These are phyloP conservation scores for Machimus rusticus DNA, from an alignment of 2,888 invertebrate genomes.

Conservation along the genomic window DNA sequence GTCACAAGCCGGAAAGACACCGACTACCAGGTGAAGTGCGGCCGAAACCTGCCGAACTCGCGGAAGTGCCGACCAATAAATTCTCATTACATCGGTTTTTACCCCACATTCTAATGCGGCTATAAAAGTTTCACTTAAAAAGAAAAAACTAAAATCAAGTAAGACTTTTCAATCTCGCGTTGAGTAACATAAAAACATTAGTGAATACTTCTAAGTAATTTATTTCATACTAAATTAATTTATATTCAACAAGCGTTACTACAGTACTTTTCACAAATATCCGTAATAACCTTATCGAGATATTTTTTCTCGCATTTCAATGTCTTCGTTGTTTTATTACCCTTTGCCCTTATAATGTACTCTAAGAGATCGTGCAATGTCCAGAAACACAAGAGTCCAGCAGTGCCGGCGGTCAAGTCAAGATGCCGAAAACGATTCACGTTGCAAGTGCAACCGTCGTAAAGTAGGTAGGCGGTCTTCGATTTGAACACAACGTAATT, in stretches of 20 bases:
- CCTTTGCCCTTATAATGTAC: conserved; percentile 54
- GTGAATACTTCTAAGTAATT: neutral
- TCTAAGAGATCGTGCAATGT: conserved; percentile 53
- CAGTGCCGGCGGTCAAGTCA: conserved; percentile 58
- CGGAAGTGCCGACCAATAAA: no score
- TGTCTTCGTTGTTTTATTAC: neutral
- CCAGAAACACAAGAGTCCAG: conserved; percentile 56
- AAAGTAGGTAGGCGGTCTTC: conserved; percentile 53
- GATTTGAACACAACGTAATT: conserved; percentile 59
- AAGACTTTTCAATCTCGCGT: no score
- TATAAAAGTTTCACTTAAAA: no score
- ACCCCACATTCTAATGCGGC: no score
- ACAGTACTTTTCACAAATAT: conserved; percentile 53
- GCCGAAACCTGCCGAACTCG: no score
- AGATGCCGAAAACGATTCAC: conserved; percentile 58
- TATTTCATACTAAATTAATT: neutral
- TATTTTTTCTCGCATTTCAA: neutral
- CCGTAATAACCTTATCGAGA: conserved; percentile 48
- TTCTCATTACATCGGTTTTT: no score
- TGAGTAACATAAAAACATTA: no score
- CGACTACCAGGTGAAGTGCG: no score
- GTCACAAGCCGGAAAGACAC: no score
- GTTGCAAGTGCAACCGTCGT: conserved; percentile 60
- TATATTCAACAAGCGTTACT: neutral
- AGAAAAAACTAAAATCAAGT: no score